Evolutionary conservation across 2,888 invertebrate genomes (phyloP).

Genomic region (Neoitamus cyanurus): DNA sequence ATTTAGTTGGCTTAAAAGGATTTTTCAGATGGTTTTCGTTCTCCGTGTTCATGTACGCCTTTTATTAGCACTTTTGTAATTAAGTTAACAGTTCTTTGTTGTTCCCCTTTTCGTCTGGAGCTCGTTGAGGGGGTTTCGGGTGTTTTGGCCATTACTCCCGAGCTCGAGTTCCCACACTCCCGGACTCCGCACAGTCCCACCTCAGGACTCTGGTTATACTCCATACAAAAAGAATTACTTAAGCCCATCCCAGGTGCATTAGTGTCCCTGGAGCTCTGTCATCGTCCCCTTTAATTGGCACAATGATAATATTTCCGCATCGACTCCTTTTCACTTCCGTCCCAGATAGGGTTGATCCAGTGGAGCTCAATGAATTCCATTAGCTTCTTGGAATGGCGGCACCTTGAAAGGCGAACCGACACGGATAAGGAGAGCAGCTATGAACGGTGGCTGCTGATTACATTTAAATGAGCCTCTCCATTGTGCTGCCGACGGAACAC

Average conservation of each 20-base stretch:
- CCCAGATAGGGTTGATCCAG: neutral
- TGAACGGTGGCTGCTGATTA: neutral
- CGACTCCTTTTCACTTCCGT: neutral
- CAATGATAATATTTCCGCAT: constrained; percentile 17
- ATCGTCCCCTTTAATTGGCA: neutral
- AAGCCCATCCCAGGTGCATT: neutral
- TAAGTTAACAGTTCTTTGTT: constrained; percentile 50
- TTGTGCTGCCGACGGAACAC: neutral
- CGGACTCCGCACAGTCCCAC: neutral
- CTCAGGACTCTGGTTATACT: neutral
- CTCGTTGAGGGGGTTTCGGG: neutral
- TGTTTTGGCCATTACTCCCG: neutral
- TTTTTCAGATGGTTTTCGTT: constrained; percentile 49
- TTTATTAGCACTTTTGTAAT: constrained; percentile 50
- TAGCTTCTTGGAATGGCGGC: neutral
- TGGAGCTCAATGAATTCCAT: neutral
- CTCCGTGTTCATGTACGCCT: constrained; percentile 42
- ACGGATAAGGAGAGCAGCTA: neutral
- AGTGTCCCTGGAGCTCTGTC: neutral
- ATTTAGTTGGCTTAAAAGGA: constrained; percentile 50
- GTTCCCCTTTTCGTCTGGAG: neutral
- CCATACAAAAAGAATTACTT: neutral
- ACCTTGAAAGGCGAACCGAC: neutral
- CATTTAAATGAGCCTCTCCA: constrained; percentile 9
- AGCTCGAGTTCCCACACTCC: neutral